A percentile compares a stretch with the other conserved stretches of the same genome.
Conservation (phyloP, 2,888 invertebrate species). For the Acanthoscelides obtectus region DNA sequence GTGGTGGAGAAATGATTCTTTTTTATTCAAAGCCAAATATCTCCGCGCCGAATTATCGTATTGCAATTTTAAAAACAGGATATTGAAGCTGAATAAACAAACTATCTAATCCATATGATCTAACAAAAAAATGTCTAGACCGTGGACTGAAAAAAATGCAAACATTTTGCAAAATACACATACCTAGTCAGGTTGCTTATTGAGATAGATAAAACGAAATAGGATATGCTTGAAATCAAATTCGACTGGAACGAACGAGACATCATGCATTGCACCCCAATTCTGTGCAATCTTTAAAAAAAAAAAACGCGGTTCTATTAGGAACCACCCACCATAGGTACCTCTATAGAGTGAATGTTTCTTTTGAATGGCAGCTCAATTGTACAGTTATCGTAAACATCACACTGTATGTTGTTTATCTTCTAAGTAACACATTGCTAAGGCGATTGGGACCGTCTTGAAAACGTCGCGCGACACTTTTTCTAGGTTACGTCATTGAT, state of each 20-base stretch:
- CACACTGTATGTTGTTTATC: conserved; percentile 33
- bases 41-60: too few species aligned
- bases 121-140: too few species aligned
- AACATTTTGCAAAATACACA: too few species aligned
- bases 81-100: too few species aligned
- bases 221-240: not conserved
- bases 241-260: not conserved
- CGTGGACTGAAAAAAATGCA: too few species aligned
- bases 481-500: conserved; percentile 7
- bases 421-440: conserved; percentile 16
- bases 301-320: conserved; percentile 40
- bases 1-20: too few species aligned
- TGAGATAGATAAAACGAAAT: too few species aligned
- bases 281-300: conserved; percentile 35
- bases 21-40: too few species aligned
- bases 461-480: conserved; percentile 4
- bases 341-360: conserved; percentile 44
- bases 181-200: too few species aligned
- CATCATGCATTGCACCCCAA: conserved; percentile 31
- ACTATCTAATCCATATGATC: too few species aligned
- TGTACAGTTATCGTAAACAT: conserved; percentile 40
- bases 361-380: conserved; percentile 42
- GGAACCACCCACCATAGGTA: conserved; percentile 46
- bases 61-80: too few species aligned
- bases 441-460: conserved; percentile 1